Conservation (phyloP, 2,113 vertebrate species). For the Tympanuchus pallidicinctus region DNA sequence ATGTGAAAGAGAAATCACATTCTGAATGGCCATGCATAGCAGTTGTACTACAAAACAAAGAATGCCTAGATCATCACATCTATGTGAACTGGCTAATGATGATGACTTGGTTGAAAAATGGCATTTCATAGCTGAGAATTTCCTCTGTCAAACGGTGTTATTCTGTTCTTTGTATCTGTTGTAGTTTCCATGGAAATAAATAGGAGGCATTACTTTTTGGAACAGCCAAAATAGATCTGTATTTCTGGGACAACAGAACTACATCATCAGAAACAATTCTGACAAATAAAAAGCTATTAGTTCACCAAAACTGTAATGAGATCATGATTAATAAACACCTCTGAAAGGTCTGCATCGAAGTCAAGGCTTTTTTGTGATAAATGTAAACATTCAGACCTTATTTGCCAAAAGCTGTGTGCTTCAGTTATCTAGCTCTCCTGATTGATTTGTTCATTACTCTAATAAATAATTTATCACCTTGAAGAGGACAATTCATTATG, state of each 20-base stretch:
- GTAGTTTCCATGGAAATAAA: not conserved
- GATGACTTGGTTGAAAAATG: too few relatives aligned
- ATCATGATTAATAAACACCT: constrained; percentile 82
- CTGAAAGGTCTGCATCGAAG: constrained; percentile 79
- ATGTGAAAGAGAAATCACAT: too few relatives aligned
- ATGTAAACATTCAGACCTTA: constrained; percentile 73
- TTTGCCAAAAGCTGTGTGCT: constrained; percentile 76
- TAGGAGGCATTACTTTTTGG: not conserved
- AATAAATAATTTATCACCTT: constrained; percentile 80
- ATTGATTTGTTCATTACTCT: constrained; percentile 82
- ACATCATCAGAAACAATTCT: constrained; percentile 73
- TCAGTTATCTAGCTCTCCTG: constrained; percentile 62
- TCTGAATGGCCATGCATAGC: too few relatives aligned
- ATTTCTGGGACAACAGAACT: constrained; percentile 63
- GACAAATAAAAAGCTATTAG: constrained; percentile 79
- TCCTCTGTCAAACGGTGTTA: not conserved
- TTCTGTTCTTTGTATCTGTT: not conserved
- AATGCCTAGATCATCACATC: too few relatives aligned
- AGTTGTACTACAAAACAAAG: too few relatives aligned
- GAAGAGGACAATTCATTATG: constrained; percentile 74
- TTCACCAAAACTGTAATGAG: constrained; percentile 77
- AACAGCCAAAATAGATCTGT: not conserved
- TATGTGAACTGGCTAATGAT: too few relatives aligned
- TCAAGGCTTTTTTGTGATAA: constrained; percentile 76
- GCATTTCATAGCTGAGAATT: too few relatives aligned